Base-by-base conservation (phyloP, 2,113 vertebrate species). In the Scalopus aquaticus region DNA sequence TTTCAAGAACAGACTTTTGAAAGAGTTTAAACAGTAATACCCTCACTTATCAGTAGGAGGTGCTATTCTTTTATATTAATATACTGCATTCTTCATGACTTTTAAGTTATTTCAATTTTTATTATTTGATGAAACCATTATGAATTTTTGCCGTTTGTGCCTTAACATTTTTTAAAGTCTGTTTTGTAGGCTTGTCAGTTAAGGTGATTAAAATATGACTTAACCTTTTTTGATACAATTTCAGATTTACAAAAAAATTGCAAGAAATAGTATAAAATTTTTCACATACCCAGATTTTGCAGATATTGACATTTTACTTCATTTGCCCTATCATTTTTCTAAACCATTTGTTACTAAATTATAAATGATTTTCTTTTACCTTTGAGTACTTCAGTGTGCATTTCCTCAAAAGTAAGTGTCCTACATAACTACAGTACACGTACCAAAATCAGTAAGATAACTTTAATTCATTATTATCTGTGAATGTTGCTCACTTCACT, bases 41-140 rank as follows among this genome's bases (percentile, higher is more conserved):
- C 65, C 3, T 65, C 35, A 2, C 17, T 92, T 67, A 60, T 56
- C 86, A 78, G 74, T 69, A 96, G 88, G 70, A 88, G 97, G 94
- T 5, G 20, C 60, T 94, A 13, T 78, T 69, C 58, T 79, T 94
- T 93, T 93, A 44, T 93, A 44, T 84, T 88, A 39, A 35, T 56
- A 35, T 5, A 5, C 56, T 93, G 62, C 92, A 35, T 35, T 46
- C 15, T 87, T 70, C 22, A 70, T 91, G 32, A 70, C 54, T 69
- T 93, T 65, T 69, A 56, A 82, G 26, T 79, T 81, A 78, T 37
- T 92, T 37, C 2, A 39, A 69, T 69, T 39, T 77, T 83, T 80
- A 19, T 82, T 91, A 85, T 86, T 70, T 60, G 49, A 32, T 60
- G 64, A 91, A 80, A 86, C 42, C 35, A 26, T 73, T 94, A n/a